phyloP scores from a whole-genome alignment of 2,888 invertebrate genomes.

The Muscina levida region DNA sequence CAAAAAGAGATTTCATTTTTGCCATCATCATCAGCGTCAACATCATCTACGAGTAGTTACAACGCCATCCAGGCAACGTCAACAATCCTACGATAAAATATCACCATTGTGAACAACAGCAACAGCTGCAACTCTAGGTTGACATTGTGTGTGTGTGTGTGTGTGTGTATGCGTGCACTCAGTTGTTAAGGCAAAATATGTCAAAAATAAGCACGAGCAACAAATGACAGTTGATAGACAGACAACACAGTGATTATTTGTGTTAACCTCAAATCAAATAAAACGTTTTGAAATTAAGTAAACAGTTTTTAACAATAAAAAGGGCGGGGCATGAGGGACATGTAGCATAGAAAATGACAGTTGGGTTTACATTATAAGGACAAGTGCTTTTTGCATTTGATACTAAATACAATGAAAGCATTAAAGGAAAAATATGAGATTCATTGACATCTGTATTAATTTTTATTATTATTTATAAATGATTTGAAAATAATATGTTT shows the following conservation, averaged over 20 bases:
- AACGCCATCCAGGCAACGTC: no score
- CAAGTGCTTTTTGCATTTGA: no score
- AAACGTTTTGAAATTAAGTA: conserved; percentile 52
- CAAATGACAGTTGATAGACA: conserved; percentile 58
- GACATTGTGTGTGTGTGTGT: conserved; percentile 8
- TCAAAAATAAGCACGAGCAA: conserved; percentile 58
- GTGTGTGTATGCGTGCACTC: no score
- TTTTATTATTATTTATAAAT: no score
- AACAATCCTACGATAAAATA: no score
- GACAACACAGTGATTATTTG: conserved; percentile 61
- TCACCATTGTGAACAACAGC: background rate
- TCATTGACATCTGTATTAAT: no score
- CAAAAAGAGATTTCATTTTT: conserved; percentile 10
- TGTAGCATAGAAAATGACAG: background rate
- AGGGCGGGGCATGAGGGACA: background rate
- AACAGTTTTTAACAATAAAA: conserved; percentile 4
- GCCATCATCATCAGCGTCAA: background rate
- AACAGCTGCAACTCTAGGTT: conserved; percentile 6
- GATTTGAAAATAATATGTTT: no score
- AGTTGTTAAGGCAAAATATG: conserved; percentile 43
- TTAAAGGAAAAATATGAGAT: no score
- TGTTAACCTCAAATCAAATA: conserved; percentile 64
- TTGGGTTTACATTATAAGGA: no score
- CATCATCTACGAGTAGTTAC: conserved; percentile 3
- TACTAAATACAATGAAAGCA: no score